Conservation (phyloP, 2,113 vertebrate genomes). For the Oryctolagus cuniculus region mOryCun1.1 NC_091436.1:161710501-161711000, state of each 20-base stretch:
- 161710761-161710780: not conserved
- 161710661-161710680: not conserved
- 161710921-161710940: not conserved
- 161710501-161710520: too few relatives aligned
- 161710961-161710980: not conserved
- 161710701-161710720: not conserved
- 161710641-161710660: not conserved
- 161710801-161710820: not conserved
- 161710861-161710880: not conserved
- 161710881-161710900: not conserved
- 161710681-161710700: not conserved
- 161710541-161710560: not conserved
- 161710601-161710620: not conserved
- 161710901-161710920: not conserved
- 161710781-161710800: not conserved
- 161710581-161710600: not conserved
- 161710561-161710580: slow-evolving; percentile 12
- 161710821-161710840: not conserved
- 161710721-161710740: not conserved
- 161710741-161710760: not conserved
- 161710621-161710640: not conserved
- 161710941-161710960: not conserved
- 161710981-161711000: not conserved
- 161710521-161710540: too few relatives aligned
- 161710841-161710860: not conserved